These are phyloP conservation scores for Vicugna pacos DNA, from an alignment of 2,113 vertebrate genomes.

Conservation along the genomic window DNA sequence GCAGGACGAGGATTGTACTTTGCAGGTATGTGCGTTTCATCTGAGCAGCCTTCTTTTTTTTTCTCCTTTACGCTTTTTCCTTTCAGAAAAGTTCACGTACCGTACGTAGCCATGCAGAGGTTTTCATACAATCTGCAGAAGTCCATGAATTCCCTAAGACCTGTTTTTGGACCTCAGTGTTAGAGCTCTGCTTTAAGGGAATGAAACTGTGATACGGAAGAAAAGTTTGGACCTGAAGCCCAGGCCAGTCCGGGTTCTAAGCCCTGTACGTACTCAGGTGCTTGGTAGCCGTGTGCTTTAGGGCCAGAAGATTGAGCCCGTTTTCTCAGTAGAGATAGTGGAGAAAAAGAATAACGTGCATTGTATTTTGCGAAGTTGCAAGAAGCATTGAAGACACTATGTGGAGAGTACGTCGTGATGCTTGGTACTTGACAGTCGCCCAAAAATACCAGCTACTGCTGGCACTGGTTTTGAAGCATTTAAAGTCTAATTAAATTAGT, in stretches of 20 bases:
- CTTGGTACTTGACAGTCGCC: neutral
- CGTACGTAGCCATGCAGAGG: fast-evolving
- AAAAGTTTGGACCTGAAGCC: neutral
- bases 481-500: neutral
- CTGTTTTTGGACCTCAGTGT: neutral
- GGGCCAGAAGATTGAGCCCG: neutral
- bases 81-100: neutral
- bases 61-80: neutral
- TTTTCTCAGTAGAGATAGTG: neutral
- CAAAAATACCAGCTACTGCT: neutral
- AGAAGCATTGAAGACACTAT: neutral
- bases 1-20: fast-evolving
- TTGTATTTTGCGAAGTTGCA: neutral
- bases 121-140: neutral
- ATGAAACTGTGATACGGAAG: neutral
- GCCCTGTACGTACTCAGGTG: neutral
- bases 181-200: neutral
- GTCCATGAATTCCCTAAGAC: neutral
- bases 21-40: neutral
- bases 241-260: neutral
- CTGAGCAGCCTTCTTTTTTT: neutral
- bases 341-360: fast-evolving
- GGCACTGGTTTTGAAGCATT: neutral
- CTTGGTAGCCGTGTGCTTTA: neutral
- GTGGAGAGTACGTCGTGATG: too few species aligned